phyloP scores from a whole-genome alignment of 2,888 invertebrate species.

The Leucozona laternaria region DNA sequence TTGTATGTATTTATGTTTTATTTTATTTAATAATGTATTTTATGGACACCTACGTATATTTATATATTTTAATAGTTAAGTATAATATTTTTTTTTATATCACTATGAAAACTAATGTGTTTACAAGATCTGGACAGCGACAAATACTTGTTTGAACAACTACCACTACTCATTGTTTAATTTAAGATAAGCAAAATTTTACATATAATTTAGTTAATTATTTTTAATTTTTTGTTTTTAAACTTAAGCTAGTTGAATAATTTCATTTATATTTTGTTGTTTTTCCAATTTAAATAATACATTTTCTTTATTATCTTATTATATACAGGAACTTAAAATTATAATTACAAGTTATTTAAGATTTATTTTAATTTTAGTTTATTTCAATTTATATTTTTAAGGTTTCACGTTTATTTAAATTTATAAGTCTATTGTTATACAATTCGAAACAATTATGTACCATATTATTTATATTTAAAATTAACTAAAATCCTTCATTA shows the following conservation, averaged over 20 bases:
- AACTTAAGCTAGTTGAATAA: conserved; percentile 42
- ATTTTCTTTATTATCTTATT: conserved; percentile 78
- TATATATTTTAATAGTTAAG: conserved; percentile 63
- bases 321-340: conserved; percentile 83
- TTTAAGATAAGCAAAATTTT: conserved; percentile 73
- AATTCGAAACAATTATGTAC: conserved; percentile 76
- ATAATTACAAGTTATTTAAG: conserved; percentile 79
- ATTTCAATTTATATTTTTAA: not conserved
- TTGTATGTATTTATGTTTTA: conserved; percentile 58
- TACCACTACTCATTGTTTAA: conserved; percentile 65
- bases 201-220: conserved; percentile 66
- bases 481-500: conserved; percentile 73
- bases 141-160: conserved; percentile 69
- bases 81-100: conserved; percentile 56
- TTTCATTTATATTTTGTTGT: conserved; percentile 45
- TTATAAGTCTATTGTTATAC: conserved; percentile 76
- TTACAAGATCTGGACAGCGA: conserved; percentile 68
- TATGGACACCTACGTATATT: conserved; percentile 75
- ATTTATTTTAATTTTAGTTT: conserved; percentile 42
- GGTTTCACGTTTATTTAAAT: conserved; percentile 58
- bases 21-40: conserved; percentile 53
- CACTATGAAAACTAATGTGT: conserved; percentile 66
- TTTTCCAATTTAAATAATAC: conserved; percentile 64
- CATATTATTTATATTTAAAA: conserved; percentile 64
- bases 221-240: conserved; percentile 41